A percentile compares a stretch with the other conserved stretches of the same genome.
Conservation (phyloP, 2,113 vertebrate genomes). For the Vicugna pacos region DNA sequence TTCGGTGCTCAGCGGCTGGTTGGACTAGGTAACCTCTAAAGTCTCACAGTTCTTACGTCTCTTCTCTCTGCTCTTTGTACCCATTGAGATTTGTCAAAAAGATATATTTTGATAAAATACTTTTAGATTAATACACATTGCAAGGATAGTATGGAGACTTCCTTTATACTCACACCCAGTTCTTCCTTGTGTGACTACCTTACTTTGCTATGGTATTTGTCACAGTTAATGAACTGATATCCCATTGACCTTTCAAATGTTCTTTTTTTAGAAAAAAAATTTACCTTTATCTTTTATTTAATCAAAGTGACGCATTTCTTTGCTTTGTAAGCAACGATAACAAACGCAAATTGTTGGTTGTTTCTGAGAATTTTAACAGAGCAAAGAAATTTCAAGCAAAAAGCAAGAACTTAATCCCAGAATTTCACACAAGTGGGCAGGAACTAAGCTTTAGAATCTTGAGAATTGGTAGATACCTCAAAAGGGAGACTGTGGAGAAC, state of each 20-base stretch:
- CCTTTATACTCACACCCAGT: background rate
- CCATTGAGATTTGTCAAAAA: background rate
- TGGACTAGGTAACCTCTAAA: background rate
- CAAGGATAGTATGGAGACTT: background rate
- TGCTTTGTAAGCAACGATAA: background rate
- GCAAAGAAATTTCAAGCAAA: background rate
- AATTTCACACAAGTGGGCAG: background rate
- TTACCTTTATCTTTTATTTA: background rate
- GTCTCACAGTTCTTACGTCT: background rate
- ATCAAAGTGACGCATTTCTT: background rate
- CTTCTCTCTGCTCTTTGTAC: background rate
- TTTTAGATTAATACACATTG: background rate
- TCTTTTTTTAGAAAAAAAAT: background rate
- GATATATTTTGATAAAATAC: background rate
- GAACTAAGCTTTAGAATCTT: background rate
- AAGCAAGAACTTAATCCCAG: background rate
- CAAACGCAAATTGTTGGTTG: slow-evolving; percentile 3
- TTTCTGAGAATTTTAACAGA: background rate
- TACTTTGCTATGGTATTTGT: background rate
- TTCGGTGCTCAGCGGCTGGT: background rate
- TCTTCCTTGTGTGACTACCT: background rate
- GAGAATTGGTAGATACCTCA: background rate
- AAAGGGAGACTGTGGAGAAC: background rate
- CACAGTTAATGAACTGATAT: background rate
- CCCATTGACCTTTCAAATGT: background rate